Evolutionary conservation across 2,113 vertebrate genomes (phyloP), one percentile per base, ranked within the genome.

Genomic region (Macquaria ambigua): DNA sequence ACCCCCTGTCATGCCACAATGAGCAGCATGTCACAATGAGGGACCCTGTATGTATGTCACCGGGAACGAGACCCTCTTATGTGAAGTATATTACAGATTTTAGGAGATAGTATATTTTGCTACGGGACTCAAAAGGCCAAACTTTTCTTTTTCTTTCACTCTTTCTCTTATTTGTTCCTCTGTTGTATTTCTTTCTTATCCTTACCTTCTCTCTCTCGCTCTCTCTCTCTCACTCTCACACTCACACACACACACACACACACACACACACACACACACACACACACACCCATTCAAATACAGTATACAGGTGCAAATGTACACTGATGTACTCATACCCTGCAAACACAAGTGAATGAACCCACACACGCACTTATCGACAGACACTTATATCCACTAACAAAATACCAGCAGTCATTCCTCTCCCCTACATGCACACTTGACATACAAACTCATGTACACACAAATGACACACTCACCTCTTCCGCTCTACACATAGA

Each of bases 21-120:
- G 87, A 87, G 83, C 81, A 75, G 61, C 71, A 43, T 87, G 88
- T 87, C 86, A 91, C 86, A 85, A 43, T 77, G 89, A 90, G 77
- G 87, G 86, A 90, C 55, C 74, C 41, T 80, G 66, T 78, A 94
- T 93, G 84, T 91, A 81, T 93, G 93, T 91, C 91, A 90, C 23
- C 21, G 4, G 72, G 81, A 90, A 72, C 78, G 79, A 84, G 81
- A 78, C 69, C 75, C 25, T 63, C 7, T 21, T 9, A 21, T 39
- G 46, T 67, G 52, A 83, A 74, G 77, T 71, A 58, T 78, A 70
- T 89, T n/a, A 72, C 79, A 68, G 52, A 68, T 90, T 73, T 80
- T 74, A 81, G 8, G 71, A 85, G 77, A 88, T 66, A 2, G 67
- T 67, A 14, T 39, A 59, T 66, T 78, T 56, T 50, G 2, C 66